These are phyloP conservation scores for Remorina albescens DNA, from an alignment of 2,797 vertebrate species.

Conservation along the genomic window DNA sequence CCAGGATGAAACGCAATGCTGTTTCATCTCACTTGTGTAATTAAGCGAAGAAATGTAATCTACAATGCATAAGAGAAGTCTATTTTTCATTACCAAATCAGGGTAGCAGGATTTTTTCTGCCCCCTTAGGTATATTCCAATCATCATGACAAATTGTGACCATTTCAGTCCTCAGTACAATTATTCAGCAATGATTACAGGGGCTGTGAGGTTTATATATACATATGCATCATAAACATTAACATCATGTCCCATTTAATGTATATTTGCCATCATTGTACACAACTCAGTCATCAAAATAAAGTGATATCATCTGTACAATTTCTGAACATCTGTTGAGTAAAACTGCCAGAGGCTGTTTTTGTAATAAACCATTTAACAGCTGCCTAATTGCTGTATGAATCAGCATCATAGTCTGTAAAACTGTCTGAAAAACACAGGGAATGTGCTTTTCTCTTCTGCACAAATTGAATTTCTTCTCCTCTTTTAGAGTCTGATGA, in stretches of 20 bases:
- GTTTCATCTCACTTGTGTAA: conserved; percentile 65
- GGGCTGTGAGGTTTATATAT: conserved; percentile 15
- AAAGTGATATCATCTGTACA: conserved; percentile 59
- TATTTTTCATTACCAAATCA: conserved; percentile 36
- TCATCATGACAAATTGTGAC: conserved; percentile 38
- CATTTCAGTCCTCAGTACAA: background rate
- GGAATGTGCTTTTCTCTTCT: conserved; percentile 7
- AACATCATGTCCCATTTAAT: conserved; percentile 37
- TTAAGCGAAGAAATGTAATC: conserved; percentile 61
- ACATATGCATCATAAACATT: conserved; percentile 36
- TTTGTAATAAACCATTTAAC: conserved; percentile 68
- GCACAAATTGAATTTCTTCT: conserved; percentile 26
- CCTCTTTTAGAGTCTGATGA: background rate
- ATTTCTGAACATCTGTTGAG: conserved; percentile 69
- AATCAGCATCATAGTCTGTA: conserved; percentile 57
- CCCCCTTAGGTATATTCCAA: conserved; percentile 24
- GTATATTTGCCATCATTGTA: conserved; percentile 30
- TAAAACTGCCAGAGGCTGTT: conserved; percentile 55
- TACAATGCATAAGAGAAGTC: conserved; percentile 31
- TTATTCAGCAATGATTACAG: conserved; percentile 34
- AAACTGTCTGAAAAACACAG: conserved; percentile 38
- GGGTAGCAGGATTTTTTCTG: conserved; percentile 26
- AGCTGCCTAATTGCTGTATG: conserved; percentile 63
- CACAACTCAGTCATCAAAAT: conserved; percentile 47
- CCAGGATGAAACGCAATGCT: conserved; percentile 56